Conservation (phyloP, 2,888 invertebrate species). For the Spatulosminthurus flaviceps region DNA sequence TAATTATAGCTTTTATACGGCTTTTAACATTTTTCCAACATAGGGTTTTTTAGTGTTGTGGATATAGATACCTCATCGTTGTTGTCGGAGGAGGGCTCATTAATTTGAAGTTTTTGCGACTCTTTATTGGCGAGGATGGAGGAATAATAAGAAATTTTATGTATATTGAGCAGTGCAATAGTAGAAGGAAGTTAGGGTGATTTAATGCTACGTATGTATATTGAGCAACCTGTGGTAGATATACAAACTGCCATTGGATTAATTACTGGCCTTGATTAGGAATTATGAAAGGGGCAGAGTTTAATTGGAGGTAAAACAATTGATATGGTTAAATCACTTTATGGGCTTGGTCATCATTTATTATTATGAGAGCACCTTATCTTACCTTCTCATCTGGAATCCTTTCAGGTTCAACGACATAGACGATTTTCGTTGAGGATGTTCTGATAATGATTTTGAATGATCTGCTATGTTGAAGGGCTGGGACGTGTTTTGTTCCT, state of each 20-base stretch:
- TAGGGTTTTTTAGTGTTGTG: too few relatives aligned
- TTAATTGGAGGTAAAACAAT: constrained; percentile 7
- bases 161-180: too few relatives aligned
- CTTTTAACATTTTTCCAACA: neutral
- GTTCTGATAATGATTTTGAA: constrained; percentile 1
- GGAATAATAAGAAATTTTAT: too few relatives aligned
- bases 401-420: constrained; percentile 33
- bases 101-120: too few relatives aligned
- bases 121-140: too few relatives aligned
- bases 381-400: neutral
- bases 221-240: too few relatives aligned
- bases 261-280: neutral
- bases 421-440: constrained; percentile 1
- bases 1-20: neutral
- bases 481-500: neutral
- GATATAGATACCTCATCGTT: too few relatives aligned
- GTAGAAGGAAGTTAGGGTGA: too few relatives aligned
- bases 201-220: too few relatives aligned
- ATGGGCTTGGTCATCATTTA: constrained; percentile 36
- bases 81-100: too few relatives aligned
- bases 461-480: neutral
- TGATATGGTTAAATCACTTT: neutral
- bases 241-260: neutral
- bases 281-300: neutral
- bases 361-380: constrained; percentile 16